Evolutionary conservation across 2,113 vertebrate species (phyloP).

Genomic region (Oreochromis aureus): DNA sequence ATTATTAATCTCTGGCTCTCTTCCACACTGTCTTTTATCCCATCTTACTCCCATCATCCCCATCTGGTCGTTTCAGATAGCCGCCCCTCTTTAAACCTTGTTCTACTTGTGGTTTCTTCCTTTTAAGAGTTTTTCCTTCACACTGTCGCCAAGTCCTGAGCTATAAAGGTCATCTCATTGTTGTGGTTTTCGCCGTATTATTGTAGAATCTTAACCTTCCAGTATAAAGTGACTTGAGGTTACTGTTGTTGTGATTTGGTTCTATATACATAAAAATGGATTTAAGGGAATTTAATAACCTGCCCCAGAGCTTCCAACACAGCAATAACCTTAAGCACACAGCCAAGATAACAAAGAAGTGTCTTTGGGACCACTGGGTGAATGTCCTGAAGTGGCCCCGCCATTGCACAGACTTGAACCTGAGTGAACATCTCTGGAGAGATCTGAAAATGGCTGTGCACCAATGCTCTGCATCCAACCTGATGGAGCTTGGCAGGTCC

Average conservation of each 20-base stretch:
- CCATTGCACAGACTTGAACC: not conserved
- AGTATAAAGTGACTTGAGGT: not conserved
- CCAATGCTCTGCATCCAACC: not conserved
- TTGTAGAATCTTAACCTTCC: not conserved
- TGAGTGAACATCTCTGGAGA: not conserved
- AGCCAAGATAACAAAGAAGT: not conserved
- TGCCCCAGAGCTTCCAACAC: not conserved
- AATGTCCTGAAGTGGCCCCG: not conserved
- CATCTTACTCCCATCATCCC: not conserved
- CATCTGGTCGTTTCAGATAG: fast-evolving
- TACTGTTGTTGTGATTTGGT: not conserved
- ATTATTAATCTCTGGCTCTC: not conserved
- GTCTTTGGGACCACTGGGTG: not conserved
- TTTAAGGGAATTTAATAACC: not conserved
- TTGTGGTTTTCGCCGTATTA: not conserved
- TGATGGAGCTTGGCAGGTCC: not conserved
- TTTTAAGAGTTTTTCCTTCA: not conserved
- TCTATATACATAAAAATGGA: not conserved
- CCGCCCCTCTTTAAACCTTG: not conserved
- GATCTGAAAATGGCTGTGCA: not conserved
- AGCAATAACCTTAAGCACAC: not conserved
- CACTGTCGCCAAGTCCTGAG: not conserved
- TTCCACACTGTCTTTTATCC: not conserved
- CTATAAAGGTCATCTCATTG: not conserved
- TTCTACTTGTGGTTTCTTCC: not conserved